phyloP scores from a whole-genome alignment of 2,888 invertebrate genomes.

The Meteorus cinctellus region DNA sequence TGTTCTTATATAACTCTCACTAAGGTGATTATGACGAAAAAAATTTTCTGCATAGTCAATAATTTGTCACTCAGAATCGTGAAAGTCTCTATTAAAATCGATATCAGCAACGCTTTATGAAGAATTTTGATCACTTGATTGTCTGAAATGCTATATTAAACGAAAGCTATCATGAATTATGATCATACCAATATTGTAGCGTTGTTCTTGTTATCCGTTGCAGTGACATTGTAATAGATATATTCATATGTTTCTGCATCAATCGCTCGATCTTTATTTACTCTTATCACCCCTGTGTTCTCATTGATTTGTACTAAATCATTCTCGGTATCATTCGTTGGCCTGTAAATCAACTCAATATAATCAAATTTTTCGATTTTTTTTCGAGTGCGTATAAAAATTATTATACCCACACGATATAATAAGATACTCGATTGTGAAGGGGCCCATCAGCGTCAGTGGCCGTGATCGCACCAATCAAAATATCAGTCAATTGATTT shows the following conservation, averaged over 20 bases:
- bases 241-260: conserved; percentile 74
- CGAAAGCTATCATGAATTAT: too few relatives aligned
- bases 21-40: background rate
- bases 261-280: conserved; percentile 73
- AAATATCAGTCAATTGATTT: conserved; percentile 72
- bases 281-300: conserved; percentile 75
- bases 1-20: too few relatives aligned
- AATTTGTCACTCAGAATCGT: too few relatives aligned
- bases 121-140: too few relatives aligned
- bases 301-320: conserved; percentile 75
- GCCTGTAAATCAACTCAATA: conserved; percentile 63
- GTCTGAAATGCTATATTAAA: too few relatives aligned
- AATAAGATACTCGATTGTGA: conserved; percentile 77
- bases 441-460: conserved; percentile 79
- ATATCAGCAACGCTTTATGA: too few relatives aligned
- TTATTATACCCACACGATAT: conserved; percentile 73
- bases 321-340: conserved; percentile 71
- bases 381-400: background rate
- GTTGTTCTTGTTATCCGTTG: conserved; percentile 74
- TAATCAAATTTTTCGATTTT: conserved; percentile 13
- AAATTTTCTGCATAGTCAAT: background rate
- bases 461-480: conserved; percentile 78
- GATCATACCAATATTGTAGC: conserved; percentile 56
- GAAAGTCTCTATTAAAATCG: too few relatives aligned
- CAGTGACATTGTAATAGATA: conserved; percentile 76